Percentiles rank a stretch among this genome's conserved stretches.
phyloP scores from a whole-genome alignment of 2,113 vertebrate species.

The Tapirus terrestris region DNA sequence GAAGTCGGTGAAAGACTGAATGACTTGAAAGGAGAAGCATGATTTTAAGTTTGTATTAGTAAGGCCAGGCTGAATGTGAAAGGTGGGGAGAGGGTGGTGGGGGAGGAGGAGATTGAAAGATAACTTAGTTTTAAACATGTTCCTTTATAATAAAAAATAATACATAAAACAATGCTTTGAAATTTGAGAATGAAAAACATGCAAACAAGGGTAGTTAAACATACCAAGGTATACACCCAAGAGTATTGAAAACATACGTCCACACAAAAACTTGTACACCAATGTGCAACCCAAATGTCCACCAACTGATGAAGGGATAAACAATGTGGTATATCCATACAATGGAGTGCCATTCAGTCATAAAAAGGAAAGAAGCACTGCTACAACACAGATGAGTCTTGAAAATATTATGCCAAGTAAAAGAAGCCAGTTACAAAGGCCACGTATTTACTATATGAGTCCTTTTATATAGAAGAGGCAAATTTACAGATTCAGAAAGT shows the following conservation, averaged over 20 bases:
- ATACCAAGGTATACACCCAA: not conserved
- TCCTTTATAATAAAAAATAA: conserved; percentile 8
- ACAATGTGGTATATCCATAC: not conserved
- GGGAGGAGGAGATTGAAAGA: not conserved
- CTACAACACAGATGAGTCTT: not conserved
- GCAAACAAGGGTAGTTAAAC: not conserved
- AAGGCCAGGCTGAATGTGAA: not conserved
- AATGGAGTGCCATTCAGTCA: not conserved
- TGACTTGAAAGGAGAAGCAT: not conserved
- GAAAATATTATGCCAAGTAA: not conserved
- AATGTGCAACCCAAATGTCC: not conserved
- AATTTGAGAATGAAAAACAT: not conserved
- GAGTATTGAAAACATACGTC: not conserved
- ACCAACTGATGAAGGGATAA: not conserved
- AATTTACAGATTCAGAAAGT: not conserved
- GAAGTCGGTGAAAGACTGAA: not conserved
- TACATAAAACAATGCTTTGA: not conserved
- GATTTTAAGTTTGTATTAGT: not conserved
- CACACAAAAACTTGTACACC: not conserved
- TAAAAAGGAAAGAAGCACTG: not conserved
- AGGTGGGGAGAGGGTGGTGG: not conserved
- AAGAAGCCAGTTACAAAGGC: not conserved
- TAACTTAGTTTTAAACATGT: not conserved
- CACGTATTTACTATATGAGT: not conserved
- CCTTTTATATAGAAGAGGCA: not conserved